Evolutionary conservation across 2,797 vertebrate genomes (phyloP), one percentile per base, ranked within the genome.

Genomic region (Mormyrus proboscirostris): DNA sequence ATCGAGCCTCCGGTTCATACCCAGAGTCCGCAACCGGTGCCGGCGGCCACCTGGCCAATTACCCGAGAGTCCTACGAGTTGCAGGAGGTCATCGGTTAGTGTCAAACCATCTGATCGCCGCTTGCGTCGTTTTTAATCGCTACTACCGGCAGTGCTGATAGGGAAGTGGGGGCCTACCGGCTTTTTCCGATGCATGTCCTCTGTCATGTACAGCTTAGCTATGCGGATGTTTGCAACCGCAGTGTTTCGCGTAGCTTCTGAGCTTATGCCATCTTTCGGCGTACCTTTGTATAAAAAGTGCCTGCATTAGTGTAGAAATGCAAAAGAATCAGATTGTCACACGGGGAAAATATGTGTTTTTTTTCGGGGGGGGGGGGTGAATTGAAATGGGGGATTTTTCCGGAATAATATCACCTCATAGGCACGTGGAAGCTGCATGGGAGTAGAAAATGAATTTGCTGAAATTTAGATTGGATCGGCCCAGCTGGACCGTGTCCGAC

Each of bases 21-120:
- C 94, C 97, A 95, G 91, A 95, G 93, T 47, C 95, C 96, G 92
- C 96, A 93, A 86, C 94, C 95, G 1, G 90, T 92, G 91, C 93
- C 89, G 92, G 94, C 96, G 57, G 91, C 94, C 92, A 95, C 95
- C 95, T 99, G 98, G 98, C 97, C 98, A 93, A 99, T 99, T 93
- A 98, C 95, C 95, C 95, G 97, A 94, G 98, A 99, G 93, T 97
- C 97, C 89, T 99, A 99, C 93, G 97, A 99, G 95, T 97, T 99
- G 93, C 98, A 99, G 96, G 98, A 98, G 97, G 98, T 99, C 92
- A 99, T 99, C 95, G 98, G 98, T 99, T 93, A 97, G 98, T 97
- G 91, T 89, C 16, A n/a, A 87, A 14, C 59, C 33, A 50, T 84
- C 22, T 14, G 41, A 29, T 55, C 14, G 44, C 22, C 86, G 57